Percentiles rank a stretch among this genome's conserved stretches.
Conservation (phyloP, 2,888 invertebrate species). For the Apotomis turbidana region DNA sequence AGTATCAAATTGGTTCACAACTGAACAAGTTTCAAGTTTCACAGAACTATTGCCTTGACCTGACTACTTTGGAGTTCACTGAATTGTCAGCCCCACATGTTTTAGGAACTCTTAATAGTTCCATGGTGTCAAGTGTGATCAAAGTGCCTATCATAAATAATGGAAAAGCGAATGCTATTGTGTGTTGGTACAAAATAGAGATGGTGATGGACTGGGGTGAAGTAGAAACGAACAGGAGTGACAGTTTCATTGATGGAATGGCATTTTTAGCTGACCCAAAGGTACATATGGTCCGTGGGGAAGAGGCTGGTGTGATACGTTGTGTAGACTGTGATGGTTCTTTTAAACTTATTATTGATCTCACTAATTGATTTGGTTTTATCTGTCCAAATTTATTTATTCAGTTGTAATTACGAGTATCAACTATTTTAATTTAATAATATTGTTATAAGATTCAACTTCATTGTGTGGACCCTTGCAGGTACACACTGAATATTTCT, state of each 20-base stretch:
- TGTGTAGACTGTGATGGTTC: constrained; percentile 64
- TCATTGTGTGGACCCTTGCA: too few species aligned
- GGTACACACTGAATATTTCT: too few species aligned
- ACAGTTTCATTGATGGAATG: constrained; percentile 75
- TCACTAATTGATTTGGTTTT: background rate
- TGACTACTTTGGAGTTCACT: constrained; percentile 67
- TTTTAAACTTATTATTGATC: constrained; percentile 64
- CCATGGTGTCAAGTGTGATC: constrained; percentile 50
- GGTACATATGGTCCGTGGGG: constrained; percentile 56
- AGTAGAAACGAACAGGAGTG: constrained; percentile 71
- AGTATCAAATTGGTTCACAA: constrained; percentile 79
- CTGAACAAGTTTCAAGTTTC: constrained; percentile 85
- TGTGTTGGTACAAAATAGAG: constrained; percentile 83
- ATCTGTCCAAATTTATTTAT: too few species aligned
- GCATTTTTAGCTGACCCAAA: constrained; percentile 73
- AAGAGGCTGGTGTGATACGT: constrained; percentile 59
- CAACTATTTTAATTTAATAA: too few species aligned
- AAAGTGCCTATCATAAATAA: constrained; percentile 60
- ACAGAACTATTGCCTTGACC: constrained; percentile 81
- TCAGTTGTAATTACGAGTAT: too few species aligned
- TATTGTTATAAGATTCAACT: too few species aligned
- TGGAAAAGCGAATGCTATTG: constrained; percentile 77
- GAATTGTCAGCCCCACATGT: constrained; percentile 64
- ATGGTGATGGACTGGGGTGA: constrained; percentile 65
- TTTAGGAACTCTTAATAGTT: constrained; percentile 55